These are phyloP conservation scores for Apamea anceps DNA, from an alignment of 2,888 invertebrate genomes.

Conservation along the genomic window DNA sequence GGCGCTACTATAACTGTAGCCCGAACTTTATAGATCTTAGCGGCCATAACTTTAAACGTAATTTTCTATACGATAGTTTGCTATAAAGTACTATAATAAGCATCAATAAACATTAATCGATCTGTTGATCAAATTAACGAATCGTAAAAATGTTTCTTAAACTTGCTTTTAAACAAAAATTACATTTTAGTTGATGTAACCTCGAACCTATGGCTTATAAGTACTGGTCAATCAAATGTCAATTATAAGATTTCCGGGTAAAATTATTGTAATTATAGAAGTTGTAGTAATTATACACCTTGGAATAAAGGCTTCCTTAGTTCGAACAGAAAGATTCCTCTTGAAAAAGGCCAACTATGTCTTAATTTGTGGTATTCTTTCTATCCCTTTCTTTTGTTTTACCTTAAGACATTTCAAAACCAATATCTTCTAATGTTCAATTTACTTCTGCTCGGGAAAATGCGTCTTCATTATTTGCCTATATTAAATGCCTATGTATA, in stretches of 20 bases:
- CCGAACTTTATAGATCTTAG: slow-evolving; percentile 24
- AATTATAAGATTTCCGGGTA: slow-evolving; percentile 67
- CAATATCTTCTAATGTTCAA: background rate
- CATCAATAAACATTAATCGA: slow-evolving; percentile 56
- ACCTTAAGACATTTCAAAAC: background rate
- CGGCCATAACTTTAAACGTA: slow-evolving; percentile 13
- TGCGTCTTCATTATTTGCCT: background rate
- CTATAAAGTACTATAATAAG: slow-evolving; percentile 45
- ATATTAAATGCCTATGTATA: background rate
- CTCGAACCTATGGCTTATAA: slow-evolving; percentile 61
- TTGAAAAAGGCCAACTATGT: background rate
- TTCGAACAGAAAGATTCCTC: slow-evolving; percentile 19
- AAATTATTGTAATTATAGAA: slow-evolving; percentile 60
- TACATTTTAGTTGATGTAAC: slow-evolving; percentile 57
- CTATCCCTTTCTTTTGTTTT: background rate
- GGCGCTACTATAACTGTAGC: slow-evolving; percentile 65
- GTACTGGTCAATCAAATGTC: slow-evolving; percentile 67
- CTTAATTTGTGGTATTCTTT: background rate
- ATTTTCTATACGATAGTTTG: slow-evolving; percentile 35
- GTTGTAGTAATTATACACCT: slow-evolving; percentile 38
- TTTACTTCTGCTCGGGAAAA: too few relatives aligned
- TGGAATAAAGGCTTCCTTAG: slow-evolving; percentile 29
- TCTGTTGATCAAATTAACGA: slow-evolving; percentile 54
- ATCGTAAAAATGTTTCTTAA: slow-evolving; percentile 61
- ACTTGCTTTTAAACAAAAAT: slow-evolving; percentile 64